phyloP scores from a whole-genome alignment of 1,140 invertebrate species.

The Drosophila rufa region DNA sequence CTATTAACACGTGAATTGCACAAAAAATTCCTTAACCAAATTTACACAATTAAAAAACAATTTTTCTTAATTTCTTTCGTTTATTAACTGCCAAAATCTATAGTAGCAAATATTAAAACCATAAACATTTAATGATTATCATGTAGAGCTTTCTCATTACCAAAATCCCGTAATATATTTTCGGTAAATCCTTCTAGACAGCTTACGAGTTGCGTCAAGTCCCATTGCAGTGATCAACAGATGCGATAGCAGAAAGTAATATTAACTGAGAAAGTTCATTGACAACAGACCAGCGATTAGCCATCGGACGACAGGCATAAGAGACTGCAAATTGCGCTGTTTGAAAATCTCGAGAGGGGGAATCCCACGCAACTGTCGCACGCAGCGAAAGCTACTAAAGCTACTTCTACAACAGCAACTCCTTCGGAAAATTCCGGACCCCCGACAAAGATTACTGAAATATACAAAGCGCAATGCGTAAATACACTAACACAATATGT shows the following conservation, averaged over 20 bases:
- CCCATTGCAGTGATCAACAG: not conserved
- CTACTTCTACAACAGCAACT: not conserved
- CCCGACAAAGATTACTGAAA: conserved; percentile 1
- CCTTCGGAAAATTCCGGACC: conserved; percentile 5
- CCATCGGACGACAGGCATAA: conserved; percentile 1
- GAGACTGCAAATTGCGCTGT: conserved; percentile 16
- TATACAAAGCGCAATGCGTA: conserved; percentile 5
- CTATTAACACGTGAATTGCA: not conserved
- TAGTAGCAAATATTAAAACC: no score
- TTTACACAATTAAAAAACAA: not conserved
- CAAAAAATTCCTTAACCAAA: not conserved
- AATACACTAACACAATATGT: not conserved
- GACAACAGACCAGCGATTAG: conserved; percentile 5
- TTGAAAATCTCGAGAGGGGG: not conserved
- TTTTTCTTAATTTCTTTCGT: no score
- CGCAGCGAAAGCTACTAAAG: conserved; percentile 2
- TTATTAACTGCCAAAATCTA: not conserved
- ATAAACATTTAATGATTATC: no score
- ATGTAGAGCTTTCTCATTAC: not conserved
- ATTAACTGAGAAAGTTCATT: not conserved
- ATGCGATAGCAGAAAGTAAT: not conserved
- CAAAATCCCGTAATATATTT: not conserved
- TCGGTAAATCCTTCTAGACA: not conserved
- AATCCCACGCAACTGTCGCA: conserved; percentile 11
- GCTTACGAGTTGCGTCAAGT: no score